Evolutionary conservation across 2,888 invertebrate genomes (phyloP), one percentile per base, ranked within the genome.

Genomic region (Lathronympha strigana): DNA sequence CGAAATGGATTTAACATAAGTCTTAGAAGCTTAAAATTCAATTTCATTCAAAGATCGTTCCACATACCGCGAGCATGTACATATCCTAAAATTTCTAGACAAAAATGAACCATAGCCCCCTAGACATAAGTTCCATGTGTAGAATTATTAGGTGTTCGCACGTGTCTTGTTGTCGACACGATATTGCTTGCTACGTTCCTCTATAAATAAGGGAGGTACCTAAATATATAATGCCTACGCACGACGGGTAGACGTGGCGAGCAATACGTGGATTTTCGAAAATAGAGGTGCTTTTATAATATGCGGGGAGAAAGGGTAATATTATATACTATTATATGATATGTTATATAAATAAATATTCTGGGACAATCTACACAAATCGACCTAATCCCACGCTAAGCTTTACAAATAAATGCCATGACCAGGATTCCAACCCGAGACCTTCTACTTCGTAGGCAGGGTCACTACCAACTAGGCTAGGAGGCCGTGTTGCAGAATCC

Each of bases 151-250:
- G 68, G 53, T 50, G 58, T 55, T 54, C 66, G 49, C 61, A 68
- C 69, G 73, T 72, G 74, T 74, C 72, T 68, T 69, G 72, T 68
- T 72, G 73, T 69, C 68, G 73, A 72, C 74, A 76, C 72, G 68
- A 71, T 77, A 79, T 77, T 72, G 74, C 73, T 73, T 73, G 68
- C 73, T 69, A 66, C 66, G 67, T 69, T 70, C 50, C 66, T 67
- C 64, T 69, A 73, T 74, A 75, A 76, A 75, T 72, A 75, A 74
- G 70, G 71, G 68, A 49, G 60, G 31, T 57, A 63, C 49, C 28
- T 61, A 54, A 61, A 45, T 60, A 64, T 58, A 38, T 63, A 51
- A 63, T 47, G 43, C 19, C n/a, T 31, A 60, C 64, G 63, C 36
- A 61, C 54, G 36, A 17, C 43, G 28, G 23, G 54, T 38, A 8